Base-by-base conservation (phyloP, 2,113 vertebrate genomes). In the Gallinago paraguaiae region DNA sequence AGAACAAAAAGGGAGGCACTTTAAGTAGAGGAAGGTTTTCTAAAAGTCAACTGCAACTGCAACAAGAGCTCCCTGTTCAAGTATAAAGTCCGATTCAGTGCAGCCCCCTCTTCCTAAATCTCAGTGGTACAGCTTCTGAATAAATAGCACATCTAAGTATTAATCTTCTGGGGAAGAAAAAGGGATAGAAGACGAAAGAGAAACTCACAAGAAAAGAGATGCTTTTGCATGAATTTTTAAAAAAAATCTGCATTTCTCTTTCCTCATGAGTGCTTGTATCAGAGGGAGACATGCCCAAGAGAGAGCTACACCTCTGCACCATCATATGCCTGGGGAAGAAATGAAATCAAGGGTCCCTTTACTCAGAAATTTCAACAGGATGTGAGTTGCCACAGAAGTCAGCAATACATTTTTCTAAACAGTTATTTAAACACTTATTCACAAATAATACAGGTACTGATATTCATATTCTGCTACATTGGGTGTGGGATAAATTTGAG, bases 251-350 rank as follows among this genome's bases (percentile, higher is more conserved):
- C 8, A 4, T 81, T 37, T 84, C 33, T 57, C 15, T 37, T 79
- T 64, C 81, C 28, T 77, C 24, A 15, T 20, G 4, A 0, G 0
- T 54, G 8, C 19, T 23, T 10, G 1, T 76, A 12, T 39, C 3
- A 3, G 50, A 69, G 17, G n/a, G 57, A 87, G 76, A 60, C 8
- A 25, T 11, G 13, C 50, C 25, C 16, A 33, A 13, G 20, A n/a
- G 71, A 81, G 37, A 82, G 17, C 25, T 69, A 57, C 28, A 43
- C 8, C 22, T 48, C 19, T 69, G 27, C 33, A 54, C 13, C 2
- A 0, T 65, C 23, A 23, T 35, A n/a, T 72, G 10, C 37, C 23
- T 31, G 11, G 22, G 18, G 3, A 71, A 60, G 45, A 82, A 48
- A 65, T 33, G 5, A 41, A 86, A 37, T 75, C 22, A 76, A 53